These are phyloP conservation scores for Gymnoscelis rufifasciata DNA, from an alignment of 2,888 invertebrate genomes.

Conservation along the genomic window DNA sequence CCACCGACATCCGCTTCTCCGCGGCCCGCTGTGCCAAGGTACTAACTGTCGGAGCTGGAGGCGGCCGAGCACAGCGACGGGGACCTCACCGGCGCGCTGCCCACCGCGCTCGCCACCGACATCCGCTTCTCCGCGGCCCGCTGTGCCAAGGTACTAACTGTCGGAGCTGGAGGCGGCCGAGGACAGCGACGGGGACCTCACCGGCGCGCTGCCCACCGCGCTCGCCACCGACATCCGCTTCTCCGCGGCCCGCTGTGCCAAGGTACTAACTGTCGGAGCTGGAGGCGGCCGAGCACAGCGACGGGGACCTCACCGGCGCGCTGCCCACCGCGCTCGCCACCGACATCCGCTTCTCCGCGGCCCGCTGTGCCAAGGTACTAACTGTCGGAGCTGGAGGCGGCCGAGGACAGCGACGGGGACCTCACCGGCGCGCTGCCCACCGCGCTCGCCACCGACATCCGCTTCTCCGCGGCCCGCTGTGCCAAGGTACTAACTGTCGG, in stretches of 20 bases:
- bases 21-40: slow-evolving; percentile 85
- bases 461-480: slow-evolving; percentile 85
- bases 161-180: slow-evolving; percentile 15
- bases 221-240: slow-evolving; percentile 83
- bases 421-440: slow-evolving; percentile 52
- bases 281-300: too few relatives aligned
- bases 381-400: slow-evolving; percentile 41
- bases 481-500: too few relatives aligned
- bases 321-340: too few relatives aligned
- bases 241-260: slow-evolving; percentile 87
- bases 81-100: too few relatives aligned
- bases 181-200: slow-evolving; percentile 30
- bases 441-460: slow-evolving; percentile 85
- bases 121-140: too few relatives aligned
- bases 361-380: too few relatives aligned
- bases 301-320: too few relatives aligned
- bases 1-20: slow-evolving; percentile 84
- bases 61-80: too few relatives aligned
- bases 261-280: too few relatives aligned
- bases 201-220: slow-evolving; percentile 58
- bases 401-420: slow-evolving; percentile 28
- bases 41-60: too few relatives aligned
- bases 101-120: too few relatives aligned
- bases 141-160: slow-evolving; percentile 81
- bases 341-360: too few relatives aligned